These are phyloP conservation scores for Protaetia brevitarsis DNA, from an alignment of 1,140 invertebrate genomes.

Conservation along the genomic window DNA sequence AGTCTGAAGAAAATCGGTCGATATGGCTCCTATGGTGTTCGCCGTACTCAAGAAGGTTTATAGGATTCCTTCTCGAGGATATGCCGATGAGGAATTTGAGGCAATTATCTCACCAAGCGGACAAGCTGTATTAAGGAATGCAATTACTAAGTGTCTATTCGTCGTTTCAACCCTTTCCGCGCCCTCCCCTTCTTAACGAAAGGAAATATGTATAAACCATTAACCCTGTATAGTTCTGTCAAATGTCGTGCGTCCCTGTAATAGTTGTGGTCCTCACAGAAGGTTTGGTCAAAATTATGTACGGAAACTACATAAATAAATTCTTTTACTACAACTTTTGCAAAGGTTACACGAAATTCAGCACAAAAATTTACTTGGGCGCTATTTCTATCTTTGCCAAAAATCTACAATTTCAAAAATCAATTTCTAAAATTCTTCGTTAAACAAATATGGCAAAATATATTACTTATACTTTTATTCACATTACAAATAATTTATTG, in stretches of 20 bases:
- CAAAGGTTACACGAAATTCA: too few species aligned
- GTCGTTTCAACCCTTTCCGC: constrained; percentile 3
- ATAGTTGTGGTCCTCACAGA: not conserved
- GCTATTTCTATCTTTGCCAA: too few species aligned
- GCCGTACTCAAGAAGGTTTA: not conserved
- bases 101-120: constrained; percentile 37
- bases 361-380: too few species aligned
- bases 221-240: not conserved
- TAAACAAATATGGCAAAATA: too few species aligned
- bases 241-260: not conserved
- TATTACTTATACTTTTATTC: too few species aligned
- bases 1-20: not conserved
- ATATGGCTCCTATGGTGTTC: not conserved
- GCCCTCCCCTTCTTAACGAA: not conserved
- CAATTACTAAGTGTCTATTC: constrained; percentile 32
- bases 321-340: too few species aligned
- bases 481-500: too few species aligned
- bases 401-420: too few species aligned
- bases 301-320: too few species aligned
- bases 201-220: not conserved
- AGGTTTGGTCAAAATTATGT: too few species aligned
- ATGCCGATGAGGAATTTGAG: constrained; percentile 39
- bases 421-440: too few species aligned
- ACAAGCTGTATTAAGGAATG: constrained; percentile 39
- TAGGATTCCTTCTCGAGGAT: constrained; percentile 28